phyloP scores from a whole-genome alignment of 2,113 vertebrate genomes.

The Psittacara wagleri region DNA sequence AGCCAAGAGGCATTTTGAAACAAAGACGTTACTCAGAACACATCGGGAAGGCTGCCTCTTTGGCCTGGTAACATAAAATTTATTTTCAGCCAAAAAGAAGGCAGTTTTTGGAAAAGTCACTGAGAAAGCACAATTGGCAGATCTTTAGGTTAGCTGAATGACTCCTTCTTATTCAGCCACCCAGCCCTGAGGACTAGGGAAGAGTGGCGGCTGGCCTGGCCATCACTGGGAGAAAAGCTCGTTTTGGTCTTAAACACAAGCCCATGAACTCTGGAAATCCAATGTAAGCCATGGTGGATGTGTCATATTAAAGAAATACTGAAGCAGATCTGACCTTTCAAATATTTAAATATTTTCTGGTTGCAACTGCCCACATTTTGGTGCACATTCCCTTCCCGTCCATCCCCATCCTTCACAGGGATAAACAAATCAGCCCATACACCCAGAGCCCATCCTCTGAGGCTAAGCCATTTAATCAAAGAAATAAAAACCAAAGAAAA shows the following conservation, averaged over 20 bases:
- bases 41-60: background rate
- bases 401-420: no score
- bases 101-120: background rate
- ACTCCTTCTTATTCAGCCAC: background rate
- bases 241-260: background rate
- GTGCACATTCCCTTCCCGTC: background rate
- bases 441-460: background rate
- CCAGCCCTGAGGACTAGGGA: background rate
- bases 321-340: background rate
- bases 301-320: background rate
- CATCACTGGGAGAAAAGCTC: background rate
- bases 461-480: background rate
- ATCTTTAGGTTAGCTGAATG: background rate
- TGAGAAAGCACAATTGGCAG: slow-evolving; percentile 2
- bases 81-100: slow-evolving; percentile 6
- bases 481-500: background rate
- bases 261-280: background rate
- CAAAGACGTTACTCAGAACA: slow-evolving; percentile 3
- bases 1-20: slow-evolving; percentile 5
- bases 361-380: background rate
- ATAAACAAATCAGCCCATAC: background rate
- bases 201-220: background rate
- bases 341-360: background rate
- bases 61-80: background rate
- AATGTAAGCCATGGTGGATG: background rate